Evolutionary conservation across 2,797 vertebrate species (phyloP).

Genomic region (Moxostoma hubbsi): DNA sequence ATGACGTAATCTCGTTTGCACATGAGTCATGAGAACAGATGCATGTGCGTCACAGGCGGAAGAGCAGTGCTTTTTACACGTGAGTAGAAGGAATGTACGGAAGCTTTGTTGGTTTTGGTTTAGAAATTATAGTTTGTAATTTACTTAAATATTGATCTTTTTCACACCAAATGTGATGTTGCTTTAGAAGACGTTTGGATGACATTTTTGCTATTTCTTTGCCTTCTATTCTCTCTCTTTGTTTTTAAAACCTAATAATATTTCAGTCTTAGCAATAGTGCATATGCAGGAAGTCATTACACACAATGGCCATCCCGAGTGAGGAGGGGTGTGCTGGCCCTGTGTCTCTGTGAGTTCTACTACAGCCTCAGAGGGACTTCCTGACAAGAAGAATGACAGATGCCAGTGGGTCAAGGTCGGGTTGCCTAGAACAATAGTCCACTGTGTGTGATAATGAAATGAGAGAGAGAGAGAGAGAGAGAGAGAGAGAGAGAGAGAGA

Average conservation of each 20-base stretch:
- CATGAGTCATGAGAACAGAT: too few species aligned
- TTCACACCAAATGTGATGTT: too few species aligned
- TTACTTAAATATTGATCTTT: too few species aligned
- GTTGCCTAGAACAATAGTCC: conserved; percentile 13
- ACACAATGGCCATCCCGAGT: background rate
- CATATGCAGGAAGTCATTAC: background rate
- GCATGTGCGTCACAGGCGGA: too few species aligned
- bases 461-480: conserved; percentile 1
- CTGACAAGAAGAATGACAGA: conserved; percentile 1
- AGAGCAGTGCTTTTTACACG: too few species aligned
- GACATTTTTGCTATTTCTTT: background rate
- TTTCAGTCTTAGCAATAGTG: background rate
- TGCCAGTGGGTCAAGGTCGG: conserved; percentile 35
- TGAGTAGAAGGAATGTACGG: too few species aligned
- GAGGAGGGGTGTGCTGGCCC: conserved; percentile 13
- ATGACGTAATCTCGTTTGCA: too few species aligned
- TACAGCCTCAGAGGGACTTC: conserved; percentile 20
- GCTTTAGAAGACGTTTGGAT: too few species aligned
- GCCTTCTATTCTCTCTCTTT: background rate
- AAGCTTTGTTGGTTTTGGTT: too few species aligned
- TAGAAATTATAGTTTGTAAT: too few species aligned
- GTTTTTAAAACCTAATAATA: background rate
- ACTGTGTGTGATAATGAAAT: conserved; percentile 6
- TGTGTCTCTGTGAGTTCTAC: conserved; percentile 1
- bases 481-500: background rate